These are phyloP conservation scores for Orussus abietinus DNA, from an alignment of 1,140 invertebrate species.

Conservation along the genomic window DNA sequence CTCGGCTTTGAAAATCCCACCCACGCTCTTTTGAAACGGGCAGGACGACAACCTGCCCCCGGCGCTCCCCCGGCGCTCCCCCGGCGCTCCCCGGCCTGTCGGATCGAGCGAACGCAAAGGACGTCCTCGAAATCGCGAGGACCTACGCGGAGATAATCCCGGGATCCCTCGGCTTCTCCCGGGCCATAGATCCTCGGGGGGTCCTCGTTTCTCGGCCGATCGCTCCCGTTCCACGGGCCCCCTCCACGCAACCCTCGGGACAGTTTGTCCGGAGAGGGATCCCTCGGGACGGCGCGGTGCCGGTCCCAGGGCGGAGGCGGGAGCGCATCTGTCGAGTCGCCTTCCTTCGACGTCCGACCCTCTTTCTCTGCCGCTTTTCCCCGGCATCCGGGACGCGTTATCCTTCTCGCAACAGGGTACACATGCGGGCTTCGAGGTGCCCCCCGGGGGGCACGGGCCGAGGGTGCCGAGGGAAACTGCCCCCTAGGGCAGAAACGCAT, in stretches of 20 bases:
- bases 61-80: no score
- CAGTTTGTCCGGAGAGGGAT: slow-evolving; percentile 44
- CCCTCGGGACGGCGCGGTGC: slow-evolving; percentile 35
- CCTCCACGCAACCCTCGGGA: slow-evolving; percentile 30
- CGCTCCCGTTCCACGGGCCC: slow-evolving; percentile 13
- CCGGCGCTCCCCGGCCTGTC: no score
- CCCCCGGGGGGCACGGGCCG: slow-evolving; percentile 15
- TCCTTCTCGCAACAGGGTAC: slow-evolving; percentile 14
- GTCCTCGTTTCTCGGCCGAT: slow-evolving; percentile 19
- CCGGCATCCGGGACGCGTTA: slow-evolving; percentile 20
- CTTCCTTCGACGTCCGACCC: slow-evolving; percentile 9
- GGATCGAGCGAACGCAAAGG: no score
- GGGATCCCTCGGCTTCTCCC: no score
- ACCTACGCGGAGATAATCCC: no score
- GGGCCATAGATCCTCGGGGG: no score
- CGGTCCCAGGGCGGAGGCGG: slow-evolving; percentile 30
- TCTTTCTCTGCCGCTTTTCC: slow-evolving; percentile 18
- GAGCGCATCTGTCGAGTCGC: slow-evolving; percentile 45
- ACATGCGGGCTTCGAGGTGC: no score
- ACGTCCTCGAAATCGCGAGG: no score
- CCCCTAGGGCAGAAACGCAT: slow-evolving; percentile 48
- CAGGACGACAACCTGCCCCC: no score
- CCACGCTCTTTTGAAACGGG: no score
- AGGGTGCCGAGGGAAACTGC: slow-evolving; percentile 17
- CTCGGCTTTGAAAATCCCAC: no score